phyloP scores from a whole-genome alignment of 1,140 invertebrate genomes.

The Eupeodes corollae region DNA sequence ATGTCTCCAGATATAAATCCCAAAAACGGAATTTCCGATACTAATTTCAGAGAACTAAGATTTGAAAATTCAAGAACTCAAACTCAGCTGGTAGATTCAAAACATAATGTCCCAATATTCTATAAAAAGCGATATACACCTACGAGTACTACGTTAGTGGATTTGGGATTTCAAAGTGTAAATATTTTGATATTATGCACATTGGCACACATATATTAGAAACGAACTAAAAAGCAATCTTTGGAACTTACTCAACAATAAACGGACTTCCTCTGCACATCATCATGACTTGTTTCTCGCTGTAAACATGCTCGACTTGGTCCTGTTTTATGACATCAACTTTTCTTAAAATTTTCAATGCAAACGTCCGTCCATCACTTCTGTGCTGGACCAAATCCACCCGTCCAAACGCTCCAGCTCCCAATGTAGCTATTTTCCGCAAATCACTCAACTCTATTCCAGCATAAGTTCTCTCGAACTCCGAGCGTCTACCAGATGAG shows the following conservation, averaged over 20 bases:
- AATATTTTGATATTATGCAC: no score
- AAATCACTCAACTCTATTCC: constrained; percentile 65
- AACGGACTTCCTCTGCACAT: constrained; percentile 60
- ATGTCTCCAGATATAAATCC: no score
- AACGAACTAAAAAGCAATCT: no score
- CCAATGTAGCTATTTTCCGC: constrained; percentile 72
- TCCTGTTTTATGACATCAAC: constrained; percentile 84
- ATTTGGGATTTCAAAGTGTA: no score
- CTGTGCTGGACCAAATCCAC: constrained; percentile 66
- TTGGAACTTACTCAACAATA: constrained; percentile 65
- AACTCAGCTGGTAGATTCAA: no score
- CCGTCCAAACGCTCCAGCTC: constrained; percentile 85
- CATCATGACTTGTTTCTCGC: constrained; percentile 85
- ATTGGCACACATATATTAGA: no score
- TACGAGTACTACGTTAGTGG: no score
- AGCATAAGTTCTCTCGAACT: constrained; percentile 48
- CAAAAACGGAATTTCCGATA: no score
- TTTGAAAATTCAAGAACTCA: no score
- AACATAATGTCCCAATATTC: no score
- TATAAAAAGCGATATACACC: no score
- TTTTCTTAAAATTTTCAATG: constrained; percentile 87
- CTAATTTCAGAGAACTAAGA: no score
- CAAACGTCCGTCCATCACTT: constrained; percentile 55
- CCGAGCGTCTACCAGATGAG: constrained; percentile 15
- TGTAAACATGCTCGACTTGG: constrained; percentile 86